Conservation (phyloP, 2,113 vertebrate species). For the Lota lota region DNA sequence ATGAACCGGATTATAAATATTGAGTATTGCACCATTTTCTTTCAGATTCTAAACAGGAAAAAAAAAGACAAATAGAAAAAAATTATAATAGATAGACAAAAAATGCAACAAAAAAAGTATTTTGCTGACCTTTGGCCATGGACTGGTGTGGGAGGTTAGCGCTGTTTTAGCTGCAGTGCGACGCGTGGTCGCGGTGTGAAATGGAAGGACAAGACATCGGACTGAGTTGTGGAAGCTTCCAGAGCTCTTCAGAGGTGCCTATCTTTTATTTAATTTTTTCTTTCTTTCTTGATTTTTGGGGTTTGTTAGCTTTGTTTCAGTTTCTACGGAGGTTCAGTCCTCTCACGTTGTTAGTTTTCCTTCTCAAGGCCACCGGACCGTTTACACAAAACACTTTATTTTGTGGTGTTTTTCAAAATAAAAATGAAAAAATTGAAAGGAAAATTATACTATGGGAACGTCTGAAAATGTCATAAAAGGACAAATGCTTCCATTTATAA, state of each 20-base stretch:
- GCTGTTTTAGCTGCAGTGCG: constrained; percentile 36
- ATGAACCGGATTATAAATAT: constrained; percentile 75
- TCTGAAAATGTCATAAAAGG: constrained; percentile 65
- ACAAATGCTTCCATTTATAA: constrained; percentile 84
- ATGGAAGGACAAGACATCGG: constrained; percentile 75
- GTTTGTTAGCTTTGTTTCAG: constrained; percentile 60
- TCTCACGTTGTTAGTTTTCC: constrained; percentile 48
- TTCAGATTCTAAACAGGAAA: constrained; percentile 76
- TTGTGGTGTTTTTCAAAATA: constrained; percentile 79
- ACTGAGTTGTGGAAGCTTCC: constrained; percentile 75
- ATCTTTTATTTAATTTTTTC: constrained; percentile 60
- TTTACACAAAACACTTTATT: constrained; percentile 71
- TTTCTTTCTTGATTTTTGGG: constrained; percentile 17
- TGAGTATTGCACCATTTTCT: constrained; percentile 93
- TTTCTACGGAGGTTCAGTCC: constrained; percentile 28
- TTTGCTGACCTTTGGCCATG: constrained; percentile 90
- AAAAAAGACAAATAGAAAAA: constrained; percentile 42
- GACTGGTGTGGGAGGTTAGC: constrained; percentile 62
- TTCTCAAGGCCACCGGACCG: constrained; percentile 69
- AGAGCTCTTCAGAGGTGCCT: constrained; percentile 89
- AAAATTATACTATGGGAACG: constrained; percentile 54
- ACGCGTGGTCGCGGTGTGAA: constrained; percentile 55
- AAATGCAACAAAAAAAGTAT: constrained; percentile 61
- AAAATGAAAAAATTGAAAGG: constrained; percentile 48
- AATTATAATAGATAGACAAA: constrained; percentile 65